Conservation (phyloP, 1,140 invertebrate species). For the Heliconius melpomene region DNA sequence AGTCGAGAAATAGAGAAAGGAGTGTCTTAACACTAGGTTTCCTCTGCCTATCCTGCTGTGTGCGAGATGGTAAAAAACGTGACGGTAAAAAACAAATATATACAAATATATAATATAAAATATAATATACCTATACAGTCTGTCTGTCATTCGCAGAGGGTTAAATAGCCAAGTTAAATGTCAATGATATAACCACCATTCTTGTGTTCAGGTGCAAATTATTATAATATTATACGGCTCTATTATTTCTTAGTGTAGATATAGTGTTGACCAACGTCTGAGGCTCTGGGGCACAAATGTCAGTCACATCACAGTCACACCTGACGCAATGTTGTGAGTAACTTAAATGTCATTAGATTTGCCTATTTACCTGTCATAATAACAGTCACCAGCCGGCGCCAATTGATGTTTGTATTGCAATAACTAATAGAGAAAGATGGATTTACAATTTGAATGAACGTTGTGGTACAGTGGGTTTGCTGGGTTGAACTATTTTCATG, state of each 20-base stretch:
- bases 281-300: conserved; percentile 58
- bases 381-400: conserved; percentile 39
- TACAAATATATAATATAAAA: too few relatives aligned
- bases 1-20: too few relatives aligned
- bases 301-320: conserved; percentile 44
- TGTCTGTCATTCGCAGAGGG: too few relatives aligned
- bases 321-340: conserved; percentile 56
- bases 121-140: too few relatives aligned
- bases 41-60: too few relatives aligned
- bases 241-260: conserved; percentile 39
- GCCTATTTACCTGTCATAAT: conserved; percentile 33
- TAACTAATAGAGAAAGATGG: neutral
- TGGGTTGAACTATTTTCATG: too few relatives aligned
- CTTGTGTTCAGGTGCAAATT: conserved; percentile 24
- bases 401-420: conserved; percentile 52
- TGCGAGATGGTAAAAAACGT: too few relatives aligned
- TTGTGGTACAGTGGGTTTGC: too few relatives aligned
- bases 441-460: neutral
- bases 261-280: conserved; percentile 55
- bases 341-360: conserved; percentile 58
- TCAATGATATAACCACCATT: conserved; percentile 25
- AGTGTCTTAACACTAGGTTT: too few relatives aligned
- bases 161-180: conserved; percentile 14
- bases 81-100: too few relatives aligned
- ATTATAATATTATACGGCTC: conserved; percentile 45